Evolutionary conservation across 1,140 invertebrate species (phyloP), one percentile per base, ranked within the genome.

Genomic region (Sinella curviseta): DNA sequence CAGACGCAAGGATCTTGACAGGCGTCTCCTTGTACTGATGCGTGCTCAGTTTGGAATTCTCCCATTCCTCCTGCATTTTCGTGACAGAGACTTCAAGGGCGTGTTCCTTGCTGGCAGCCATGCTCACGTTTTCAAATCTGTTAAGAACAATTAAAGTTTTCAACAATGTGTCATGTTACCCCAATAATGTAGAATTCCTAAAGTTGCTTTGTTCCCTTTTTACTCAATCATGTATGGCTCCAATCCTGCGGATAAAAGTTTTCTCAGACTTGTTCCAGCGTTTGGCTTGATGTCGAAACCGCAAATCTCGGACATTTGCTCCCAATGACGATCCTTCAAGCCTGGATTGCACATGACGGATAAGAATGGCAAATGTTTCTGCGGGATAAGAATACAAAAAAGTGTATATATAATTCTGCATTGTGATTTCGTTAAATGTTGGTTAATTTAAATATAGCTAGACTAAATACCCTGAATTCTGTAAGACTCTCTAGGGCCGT

Each of bases 11-110:
- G 85, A 97, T 95, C 78, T 88, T 88, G 1, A 94, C 92, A 0
- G 91, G 92, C 8, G 93, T 93, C 84, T 96, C 93, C 86, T 95
- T 93, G 85, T 94, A 95, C 0, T 89, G 87, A 81, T 89, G 90
- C 0, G 90, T 92, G 81, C 89, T 90, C 82, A 96, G 95, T 82
- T 90, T 86, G 78, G 96, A 90, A 65, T 90, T 90, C 35, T 91
- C 90, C 96, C 96, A 98, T 86, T 97, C 95, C 28, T 89, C 87
- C 80, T 92, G 92, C 93, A 98, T 96, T 87, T 93, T 93, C 81
- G 91, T 89, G 65, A 97, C 88, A 77, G 92, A 91, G 70, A 92
- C 91, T 86, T 95, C 91, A 16, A 97, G 87, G 65, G 92, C 91
- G 78, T 93, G 88, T 88, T 98, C 95, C 88, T 96, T 96, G 34